Evolutionary conservation across 2,888 invertebrate species (phyloP).

Genomic region (Eumerus sabulonum): DNA sequence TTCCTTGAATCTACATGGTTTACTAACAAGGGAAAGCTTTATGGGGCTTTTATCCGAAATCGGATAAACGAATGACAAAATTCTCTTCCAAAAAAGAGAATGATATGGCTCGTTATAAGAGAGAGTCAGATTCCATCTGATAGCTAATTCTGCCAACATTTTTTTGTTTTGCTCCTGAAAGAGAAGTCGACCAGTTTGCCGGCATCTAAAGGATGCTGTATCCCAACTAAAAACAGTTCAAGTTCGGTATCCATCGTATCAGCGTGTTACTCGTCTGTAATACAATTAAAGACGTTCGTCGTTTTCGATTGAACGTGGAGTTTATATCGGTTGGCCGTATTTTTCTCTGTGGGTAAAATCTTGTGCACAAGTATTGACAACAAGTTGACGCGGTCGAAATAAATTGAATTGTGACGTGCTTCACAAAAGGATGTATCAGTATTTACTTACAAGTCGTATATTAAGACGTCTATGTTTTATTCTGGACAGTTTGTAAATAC

Average conservation of each 20-base stretch:
- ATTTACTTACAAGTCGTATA: no score
- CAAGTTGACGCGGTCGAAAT: no score
- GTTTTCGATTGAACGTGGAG: constrained; percentile 9
- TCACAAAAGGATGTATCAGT: no score
- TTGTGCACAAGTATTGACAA: no score
- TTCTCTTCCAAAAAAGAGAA: constrained; percentile 1
- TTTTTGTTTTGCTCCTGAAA: constrained; percentile 22
- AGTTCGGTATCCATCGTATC: constrained; percentile 49
- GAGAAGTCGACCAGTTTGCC: constrained; percentile 21
- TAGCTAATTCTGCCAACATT: background rate
- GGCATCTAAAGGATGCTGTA: constrained; percentile 55
- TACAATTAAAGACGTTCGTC: constrained; percentile 12
- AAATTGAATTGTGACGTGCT: no score
- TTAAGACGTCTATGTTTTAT: no score
- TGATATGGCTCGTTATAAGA: constrained; percentile 12
- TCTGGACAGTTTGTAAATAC: no score
- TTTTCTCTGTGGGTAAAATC: background rate
- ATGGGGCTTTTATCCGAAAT: constrained; percentile 31
- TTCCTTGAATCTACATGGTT: no score
- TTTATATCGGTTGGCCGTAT: constrained; percentile 1
- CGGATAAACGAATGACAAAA: constrained; percentile 24
- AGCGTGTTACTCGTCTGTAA: constrained; percentile 34
- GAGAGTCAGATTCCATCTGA: constrained; percentile 8
- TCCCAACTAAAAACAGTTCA: constrained; percentile 45
- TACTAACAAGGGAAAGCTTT: constrained; percentile 2